Base-by-base conservation (phyloP, 1,140 invertebrate species). In the Drosophila erecta region DNA sequence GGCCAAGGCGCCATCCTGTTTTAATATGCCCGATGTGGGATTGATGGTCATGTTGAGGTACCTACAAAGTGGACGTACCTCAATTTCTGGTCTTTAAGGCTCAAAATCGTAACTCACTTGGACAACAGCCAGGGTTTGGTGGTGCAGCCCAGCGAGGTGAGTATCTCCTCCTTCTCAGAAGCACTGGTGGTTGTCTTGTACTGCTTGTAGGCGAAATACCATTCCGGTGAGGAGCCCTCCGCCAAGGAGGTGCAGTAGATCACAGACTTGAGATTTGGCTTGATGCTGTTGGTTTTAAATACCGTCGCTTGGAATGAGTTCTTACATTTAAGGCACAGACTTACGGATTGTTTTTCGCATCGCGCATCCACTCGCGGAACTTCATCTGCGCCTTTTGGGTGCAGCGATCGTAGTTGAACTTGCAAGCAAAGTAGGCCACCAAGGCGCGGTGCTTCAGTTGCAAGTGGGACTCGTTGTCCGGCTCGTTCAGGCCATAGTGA, bases 121-220 rank as follows among this genome's bases (percentile, higher is more conserved):
- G 84, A 69, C 2, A 95, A 61, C 2, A 92, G 81, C 30, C 81
- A 73, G 4, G 81, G 65, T 38, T 94, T 89, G 38, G 60, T 93
- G 4, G 94, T 93, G 78, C 95, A 95, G 2, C 93, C 94, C 1
- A 95, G 92, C 2, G 94, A 93, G 0, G 93, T 89, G 0, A 95
- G 86, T n/a, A 95, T 94, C n/a, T 94, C 92, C 12, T 94, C 93
- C 91, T 94, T 94, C 57, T 95, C 94, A 0, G 94, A 93, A 0
- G 93, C 93, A 58, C 94, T 93, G 37, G 93, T 91, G 0, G 93
- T 93, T 0, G 89, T 71, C 46, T 92, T 91, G 72, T 95, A 95
- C 35, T 91, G 90, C 4, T 93, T 59, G 80, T 93, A 94, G 12
- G 95, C 83, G 60, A 94, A 94, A 2, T 94, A 51, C 93, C 94